A percentile compares a stretch with the other conserved stretches of the same genome.
These are phyloP conservation scores for Seriola aureovittata DNA, from an alignment of 2,113 vertebrate genomes.

Conservation along the genomic window DNA sequence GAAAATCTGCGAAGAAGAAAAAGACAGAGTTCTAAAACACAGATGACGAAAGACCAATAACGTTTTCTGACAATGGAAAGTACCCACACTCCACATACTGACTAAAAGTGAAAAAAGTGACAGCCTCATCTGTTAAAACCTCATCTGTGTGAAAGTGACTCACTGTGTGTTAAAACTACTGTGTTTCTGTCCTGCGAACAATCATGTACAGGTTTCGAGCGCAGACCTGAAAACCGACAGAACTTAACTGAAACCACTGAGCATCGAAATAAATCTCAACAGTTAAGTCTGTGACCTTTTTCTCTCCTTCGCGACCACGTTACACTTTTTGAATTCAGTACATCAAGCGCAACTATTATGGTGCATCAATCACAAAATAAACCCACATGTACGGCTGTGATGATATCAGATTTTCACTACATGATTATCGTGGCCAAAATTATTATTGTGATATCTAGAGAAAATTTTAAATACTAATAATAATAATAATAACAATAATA, in stretches of 20 bases:
- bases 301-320: no score
- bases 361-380: neutral
- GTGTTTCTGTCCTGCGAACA: neutral
- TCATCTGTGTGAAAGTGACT: neutral
- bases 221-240: no score
- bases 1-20: slow-evolving; percentile 88
- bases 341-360: neutral
- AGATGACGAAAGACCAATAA: slow-evolving; percentile 15
- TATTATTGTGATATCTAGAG: no score
- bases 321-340: neutral
- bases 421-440: no score
- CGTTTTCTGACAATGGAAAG: slow-evolving; percentile 48
- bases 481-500: no score
- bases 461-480: no score
- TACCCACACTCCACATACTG: slow-evolving; percentile 21
- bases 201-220: neutral
- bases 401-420: no score
- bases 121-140: slow-evolving; percentile 2
- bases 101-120: slow-evolving; percentile 18
- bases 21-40: slow-evolving; percentile 13
- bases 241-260: neutral
- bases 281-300: neutral
- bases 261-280: neutral
- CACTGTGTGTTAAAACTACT: fast-evolving
- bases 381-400: neutral